A percentile compares a stretch with the other conserved stretches of the same genome.
Conservation (phyloP, 1,140 invertebrate species). For the Rhizoglyphus robini region DNA sequence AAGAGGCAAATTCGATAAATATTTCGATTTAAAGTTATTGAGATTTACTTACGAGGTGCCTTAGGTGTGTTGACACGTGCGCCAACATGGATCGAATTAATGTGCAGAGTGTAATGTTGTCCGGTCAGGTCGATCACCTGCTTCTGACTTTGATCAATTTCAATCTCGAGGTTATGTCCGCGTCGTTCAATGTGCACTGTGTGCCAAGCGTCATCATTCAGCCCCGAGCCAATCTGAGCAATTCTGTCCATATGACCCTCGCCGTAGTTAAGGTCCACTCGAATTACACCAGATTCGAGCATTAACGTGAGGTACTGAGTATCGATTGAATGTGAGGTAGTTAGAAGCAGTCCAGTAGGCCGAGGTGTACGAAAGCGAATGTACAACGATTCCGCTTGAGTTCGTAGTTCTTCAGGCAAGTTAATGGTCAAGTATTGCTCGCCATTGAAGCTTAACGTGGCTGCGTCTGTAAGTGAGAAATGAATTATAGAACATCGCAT, state of each 20-base stretch:
- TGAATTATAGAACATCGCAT: background rate
- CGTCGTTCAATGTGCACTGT: slow-evolving; percentile 68
- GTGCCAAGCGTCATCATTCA: slow-evolving; percentile 91
- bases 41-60: too few relatives aligned
- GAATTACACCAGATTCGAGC: slow-evolving; percentile 60
- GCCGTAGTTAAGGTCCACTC: slow-evolving; percentile 63
- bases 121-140: slow-evolving; percentile 65
- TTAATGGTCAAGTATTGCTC: slow-evolving; percentile 66
- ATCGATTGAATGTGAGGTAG: slow-evolving; percentile 53
- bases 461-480: slow-evolving; percentile 50
- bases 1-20: background rate
- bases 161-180: slow-evolving; percentile 51
- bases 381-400: slow-evolving; percentile 79
- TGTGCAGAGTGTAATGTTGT: slow-evolving; percentile 58
- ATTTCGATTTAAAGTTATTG: background rate
- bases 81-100: slow-evolving; percentile 59
- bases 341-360: slow-evolving; percentile 44
- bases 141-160: slow-evolving; percentile 65
- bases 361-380: slow-evolving; percentile 71
- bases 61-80: slow-evolving; percentile 41
- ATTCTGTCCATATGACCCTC: slow-evolving; percentile 51
- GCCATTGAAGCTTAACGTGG: slow-evolving; percentile 73
- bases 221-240: slow-evolving; percentile 45
- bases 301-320: slow-evolving; percentile 66
- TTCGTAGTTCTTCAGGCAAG: slow-evolving; percentile 52